Percentiles rank a stretch among this genome's conserved stretches.
These are phyloP conservation scores for Corythoichthys haematopterus DNA, from an alignment of 2,113 vertebrate genomes.

Conservation along the genomic window DNA sequence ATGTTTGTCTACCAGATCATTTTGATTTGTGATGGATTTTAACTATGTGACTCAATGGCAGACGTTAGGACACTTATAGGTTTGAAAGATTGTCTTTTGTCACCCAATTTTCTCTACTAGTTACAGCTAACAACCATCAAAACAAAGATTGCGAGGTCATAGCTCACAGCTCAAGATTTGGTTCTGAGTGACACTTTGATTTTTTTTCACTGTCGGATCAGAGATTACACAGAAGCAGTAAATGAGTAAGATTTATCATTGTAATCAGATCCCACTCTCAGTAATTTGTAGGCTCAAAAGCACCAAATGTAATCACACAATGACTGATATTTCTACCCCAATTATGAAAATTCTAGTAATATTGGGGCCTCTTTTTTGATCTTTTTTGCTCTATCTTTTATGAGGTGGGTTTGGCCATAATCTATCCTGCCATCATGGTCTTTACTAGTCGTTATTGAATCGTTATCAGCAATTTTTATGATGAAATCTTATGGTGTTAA, in stretches of 20 bases:
- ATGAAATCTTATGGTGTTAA: conserved; percentile 29
- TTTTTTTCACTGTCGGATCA: conserved; percentile 1
- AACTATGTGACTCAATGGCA: neutral
- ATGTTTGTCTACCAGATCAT: too few relatives aligned
- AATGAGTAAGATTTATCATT: conserved; percentile 17
- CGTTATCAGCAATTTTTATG: conserved; percentile 41
- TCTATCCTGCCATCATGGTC: conserved; percentile 49
- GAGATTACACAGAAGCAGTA: conserved; percentile 4
- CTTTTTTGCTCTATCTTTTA: conserved; percentile 44
- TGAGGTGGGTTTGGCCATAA: conserved; percentile 55
- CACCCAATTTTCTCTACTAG: neutral
- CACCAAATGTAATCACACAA: conserved; percentile 30
- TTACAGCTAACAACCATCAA: neutral
- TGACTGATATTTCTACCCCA: conserved; percentile 37
- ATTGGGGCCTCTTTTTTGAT: conserved; percentile 24
- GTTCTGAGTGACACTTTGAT: conserved; percentile 5
- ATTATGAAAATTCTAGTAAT: conserved; percentile 29
- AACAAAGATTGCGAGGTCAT: neutral
- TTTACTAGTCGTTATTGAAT: conserved; percentile 48
- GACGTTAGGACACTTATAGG: neutral
- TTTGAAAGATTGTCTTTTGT: neutral
- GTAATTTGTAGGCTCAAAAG: conserved; percentile 27
- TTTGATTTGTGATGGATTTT: too few relatives aligned
- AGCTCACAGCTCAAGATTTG: neutral
- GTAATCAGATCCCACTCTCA: conserved; percentile 19